These are phyloP conservation scores for Popillia japonica DNA, from an alignment of 1,140 invertebrate genomes.

Conservation along the genomic window DNA sequence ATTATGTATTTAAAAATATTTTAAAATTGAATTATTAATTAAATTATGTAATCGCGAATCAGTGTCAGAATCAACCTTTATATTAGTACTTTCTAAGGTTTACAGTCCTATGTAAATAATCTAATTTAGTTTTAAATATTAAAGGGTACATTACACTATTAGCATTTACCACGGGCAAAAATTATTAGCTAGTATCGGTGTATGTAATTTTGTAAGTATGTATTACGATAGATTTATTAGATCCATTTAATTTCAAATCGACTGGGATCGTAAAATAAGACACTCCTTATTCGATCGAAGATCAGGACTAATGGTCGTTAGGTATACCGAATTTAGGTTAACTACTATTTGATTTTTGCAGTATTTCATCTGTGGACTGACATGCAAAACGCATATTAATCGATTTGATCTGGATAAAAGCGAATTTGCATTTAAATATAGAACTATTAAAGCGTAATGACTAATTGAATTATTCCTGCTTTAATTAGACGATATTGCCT, in stretches of 20 bases:
- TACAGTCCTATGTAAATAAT: too few relatives aligned
- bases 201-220: too few relatives aligned
- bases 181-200: too few relatives aligned
- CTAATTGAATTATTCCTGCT: too few relatives aligned
- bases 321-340: not conserved
- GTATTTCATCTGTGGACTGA: not conserved
- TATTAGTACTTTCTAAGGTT: too few relatives aligned
- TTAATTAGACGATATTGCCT: too few relatives aligned
- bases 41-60: too few relatives aligned
- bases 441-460: not conserved
- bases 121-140: too few relatives aligned
- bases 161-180: too few relatives aligned
- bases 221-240: not conserved
- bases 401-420: not conserved
- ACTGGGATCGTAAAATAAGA: not conserved
- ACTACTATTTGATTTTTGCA: not conserved
- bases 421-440: not conserved
- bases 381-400: constrained; percentile 1
- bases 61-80: too few relatives aligned
- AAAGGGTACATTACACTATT: too few relatives aligned
- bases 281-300: not conserved
- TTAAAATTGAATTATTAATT: not conserved
- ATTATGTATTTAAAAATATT: not conserved
- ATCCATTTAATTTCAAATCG: not conserved
- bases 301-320: not conserved